Evolutionary conservation across 2,113 vertebrate species (phyloP).

Genomic region (Perca schrenkii): DNA sequence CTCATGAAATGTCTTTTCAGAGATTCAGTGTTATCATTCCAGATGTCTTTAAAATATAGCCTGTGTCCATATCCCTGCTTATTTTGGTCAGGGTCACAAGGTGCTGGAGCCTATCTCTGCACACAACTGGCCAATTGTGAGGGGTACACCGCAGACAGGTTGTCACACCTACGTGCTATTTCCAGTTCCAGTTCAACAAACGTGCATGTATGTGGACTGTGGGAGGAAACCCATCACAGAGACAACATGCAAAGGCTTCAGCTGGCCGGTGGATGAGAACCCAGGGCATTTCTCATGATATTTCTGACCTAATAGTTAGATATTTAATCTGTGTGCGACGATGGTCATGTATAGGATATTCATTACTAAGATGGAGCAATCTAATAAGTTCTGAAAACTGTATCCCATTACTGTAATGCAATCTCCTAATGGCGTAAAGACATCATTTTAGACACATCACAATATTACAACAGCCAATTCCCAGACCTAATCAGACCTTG

Average conservation of each 20-base stretch:
- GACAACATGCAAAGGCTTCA: not conserved
- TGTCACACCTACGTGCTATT: slow-evolving; percentile 13
- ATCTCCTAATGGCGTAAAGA: not conserved
- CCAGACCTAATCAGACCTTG: not conserved
- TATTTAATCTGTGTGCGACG: not conserved
- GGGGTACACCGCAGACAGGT: not conserved
- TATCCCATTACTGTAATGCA: not conserved
- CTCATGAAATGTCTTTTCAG: slow-evolving; percentile 7
- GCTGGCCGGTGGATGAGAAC: not conserved
- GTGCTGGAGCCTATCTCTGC: not conserved
- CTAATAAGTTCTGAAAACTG: not conserved
- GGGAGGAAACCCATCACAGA: not conserved
- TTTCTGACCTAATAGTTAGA: not conserved
- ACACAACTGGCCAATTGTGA: not conserved
- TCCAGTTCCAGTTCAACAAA: slow-evolving; percentile 10
- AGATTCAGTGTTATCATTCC: slow-evolving; percentile 11
- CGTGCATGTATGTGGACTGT: not conserved
- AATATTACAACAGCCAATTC: not conserved
- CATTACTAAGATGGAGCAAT: not conserved
- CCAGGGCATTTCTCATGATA: not conserved
- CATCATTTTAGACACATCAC: not conserved
- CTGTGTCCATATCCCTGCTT: not conserved
- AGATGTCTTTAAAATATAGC: not conserved
- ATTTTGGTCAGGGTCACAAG: not conserved
- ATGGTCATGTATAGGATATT: not conserved